Base-by-base conservation (phyloP, 2,797 vertebrate species). In the Steatocranus sp. region DNA sequence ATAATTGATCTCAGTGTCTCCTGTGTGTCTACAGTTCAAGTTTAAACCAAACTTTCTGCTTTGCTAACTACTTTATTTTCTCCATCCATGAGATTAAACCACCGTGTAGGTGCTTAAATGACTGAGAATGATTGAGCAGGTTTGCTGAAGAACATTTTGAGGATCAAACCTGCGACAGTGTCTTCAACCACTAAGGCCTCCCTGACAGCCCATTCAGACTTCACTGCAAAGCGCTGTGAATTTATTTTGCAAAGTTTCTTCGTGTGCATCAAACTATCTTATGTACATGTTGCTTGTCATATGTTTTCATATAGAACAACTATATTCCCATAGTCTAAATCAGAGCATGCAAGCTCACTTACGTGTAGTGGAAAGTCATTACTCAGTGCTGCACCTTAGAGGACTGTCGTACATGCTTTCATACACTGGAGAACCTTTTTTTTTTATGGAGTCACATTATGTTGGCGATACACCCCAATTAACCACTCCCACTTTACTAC, bases 341-440 rank as follows among this genome's bases (percentile, higher is more conserved):
- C 74, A 79, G 88, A 88, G 89, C 86, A 77, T 90, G 83, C 85
- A n/a, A 75, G 82, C 86, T 92, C 88, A 86, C 88, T 50, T 89
- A 83, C 89, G 80, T 86, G 83, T 90, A 85, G 63, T 89, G 84
- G 80, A 89, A 87, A 81, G 43, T 88, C 88, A 83, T 90, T 83
- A 86, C 82, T 94, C 90, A 95, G 92, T 93, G 86, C 91, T 87
- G 94, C 94, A 96, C 94, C 92, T 95, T 94, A 93, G 88, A 87
- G 58, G 54, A 86, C 78, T 84, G 78, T 79, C 78, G 79, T 85
- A 78, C 63, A 74, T 83, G 84, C 87, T 93, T 93, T 83, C 86
- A 81, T 82, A 90, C 91, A 85, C 84, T 92, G 91, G 86, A 90
- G 88, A 79, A 83, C 76, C 73, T 41, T 81, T 88, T 83, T 82